Conservation (phyloP, 2,113 vertebrate genomes). For the Gulo gulo region DNA sequence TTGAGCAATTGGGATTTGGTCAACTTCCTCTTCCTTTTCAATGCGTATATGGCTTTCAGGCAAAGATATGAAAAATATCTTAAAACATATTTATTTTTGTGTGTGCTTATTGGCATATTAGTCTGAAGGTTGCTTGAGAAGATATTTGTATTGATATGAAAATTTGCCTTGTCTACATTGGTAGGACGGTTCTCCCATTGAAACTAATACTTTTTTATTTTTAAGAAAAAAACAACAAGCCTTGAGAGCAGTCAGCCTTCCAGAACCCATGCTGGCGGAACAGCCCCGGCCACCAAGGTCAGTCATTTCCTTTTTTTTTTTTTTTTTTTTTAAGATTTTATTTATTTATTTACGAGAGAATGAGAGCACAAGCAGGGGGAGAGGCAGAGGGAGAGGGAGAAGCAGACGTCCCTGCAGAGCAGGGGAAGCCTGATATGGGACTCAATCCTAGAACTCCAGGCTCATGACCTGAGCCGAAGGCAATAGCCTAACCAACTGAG, state of each 20-base stretch:
- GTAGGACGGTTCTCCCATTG: neutral
- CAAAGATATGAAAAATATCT: neutral
- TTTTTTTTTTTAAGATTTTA: no score
- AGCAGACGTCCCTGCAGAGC: no score
- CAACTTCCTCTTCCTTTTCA: neutral
- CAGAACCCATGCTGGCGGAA: neutral
- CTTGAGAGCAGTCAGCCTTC: slow-evolving; percentile 27
- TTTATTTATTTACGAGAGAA: no score
- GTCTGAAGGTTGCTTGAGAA: neutral
- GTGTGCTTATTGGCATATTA: neutral
- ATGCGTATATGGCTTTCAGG: neutral
- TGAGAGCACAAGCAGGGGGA: no score
- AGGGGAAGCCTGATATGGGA: no score
- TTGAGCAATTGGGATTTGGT: neutral
- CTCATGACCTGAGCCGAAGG: no score
- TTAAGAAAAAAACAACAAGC: slow-evolving; percentile 63
- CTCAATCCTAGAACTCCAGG: no score
- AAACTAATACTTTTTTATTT: slow-evolving; percentile 61
- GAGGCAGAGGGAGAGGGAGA: no score
- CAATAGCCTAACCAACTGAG: no score
- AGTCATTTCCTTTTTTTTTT: slow-evolving; percentile 4
- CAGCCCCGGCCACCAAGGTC: slow-evolving; percentile 38
- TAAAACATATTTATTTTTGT: neutral
- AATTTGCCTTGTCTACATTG: neutral
- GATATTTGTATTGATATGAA: neutral